Evolutionary conservation across 2,113 vertebrate genomes (phyloP).

Genomic region (Podilymbus podiceps): DNA sequence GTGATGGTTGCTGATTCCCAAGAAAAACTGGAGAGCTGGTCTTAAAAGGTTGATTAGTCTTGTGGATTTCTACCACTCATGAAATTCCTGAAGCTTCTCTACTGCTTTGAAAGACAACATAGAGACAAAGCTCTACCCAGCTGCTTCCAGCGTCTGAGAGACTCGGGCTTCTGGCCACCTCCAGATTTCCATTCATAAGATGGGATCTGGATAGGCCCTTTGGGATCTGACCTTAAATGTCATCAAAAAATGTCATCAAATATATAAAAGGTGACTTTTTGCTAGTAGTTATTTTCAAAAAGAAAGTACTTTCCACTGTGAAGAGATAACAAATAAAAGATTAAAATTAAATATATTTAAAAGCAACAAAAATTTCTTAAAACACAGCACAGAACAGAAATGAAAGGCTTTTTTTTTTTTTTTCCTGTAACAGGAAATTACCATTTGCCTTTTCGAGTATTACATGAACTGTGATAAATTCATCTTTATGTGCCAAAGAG

Average conservation of each 20-base stretch:
- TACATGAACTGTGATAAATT: background rate
- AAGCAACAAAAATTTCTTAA: background rate
- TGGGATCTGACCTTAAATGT: background rate
- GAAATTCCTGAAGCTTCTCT: background rate
- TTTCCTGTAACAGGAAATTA: background rate
- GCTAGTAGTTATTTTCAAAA: background rate
- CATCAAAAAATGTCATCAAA: background rate
- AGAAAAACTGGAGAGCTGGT: accelerated
- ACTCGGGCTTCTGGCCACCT: background rate
- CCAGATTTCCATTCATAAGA: background rate
- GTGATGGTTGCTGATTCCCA: background rate
- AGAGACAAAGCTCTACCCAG: background rate
- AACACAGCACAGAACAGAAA: background rate
- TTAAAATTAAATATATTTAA: background rate
- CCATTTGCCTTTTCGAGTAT: background rate
- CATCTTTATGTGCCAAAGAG: background rate
- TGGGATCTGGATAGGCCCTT: background rate
- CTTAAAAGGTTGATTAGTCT: background rate
- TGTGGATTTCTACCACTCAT: accelerated
- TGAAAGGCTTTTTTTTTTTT: background rate
- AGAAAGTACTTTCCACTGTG: background rate
- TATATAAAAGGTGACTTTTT: background rate
- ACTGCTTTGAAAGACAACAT: accelerated
- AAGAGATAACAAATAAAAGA: background rate
- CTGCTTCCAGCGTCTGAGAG: background rate